A percentile compares a stretch with the other conserved stretches of the same genome.
Evolutionary conservation across 2,888 invertebrate species (phyloP).

Genomic region (Leptopilina myrica): DNA sequence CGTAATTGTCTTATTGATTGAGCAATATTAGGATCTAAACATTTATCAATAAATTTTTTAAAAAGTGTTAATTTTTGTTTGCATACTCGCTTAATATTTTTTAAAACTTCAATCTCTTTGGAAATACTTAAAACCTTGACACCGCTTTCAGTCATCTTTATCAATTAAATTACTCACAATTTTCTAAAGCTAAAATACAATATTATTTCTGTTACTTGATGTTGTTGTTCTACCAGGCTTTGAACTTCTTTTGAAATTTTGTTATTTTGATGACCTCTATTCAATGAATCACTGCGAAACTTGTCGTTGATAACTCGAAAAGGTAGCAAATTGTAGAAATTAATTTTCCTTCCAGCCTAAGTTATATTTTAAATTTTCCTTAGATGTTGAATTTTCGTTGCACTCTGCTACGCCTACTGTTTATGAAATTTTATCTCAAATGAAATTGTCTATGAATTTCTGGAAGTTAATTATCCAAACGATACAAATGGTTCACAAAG

Average conservation of each 20-base stretch:
- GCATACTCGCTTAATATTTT: background rate
- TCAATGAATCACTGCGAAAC: background rate
- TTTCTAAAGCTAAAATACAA: background rate
- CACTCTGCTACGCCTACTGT: background rate
- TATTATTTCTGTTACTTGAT: background rate
- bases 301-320: background rate
- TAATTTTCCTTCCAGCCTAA: background rate
- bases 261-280: background rate
- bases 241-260: background rate
- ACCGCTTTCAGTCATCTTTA: too few relatives aligned
- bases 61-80: constrained; percentile 1
- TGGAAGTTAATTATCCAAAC: background rate
- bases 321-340: background rate
- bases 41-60: constrained; percentile 17
- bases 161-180: background rate
- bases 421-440: background rate
- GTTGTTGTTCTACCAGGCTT: background rate
- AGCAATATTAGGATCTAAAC: background rate
- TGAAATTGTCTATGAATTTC: background rate
- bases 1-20: background rate
- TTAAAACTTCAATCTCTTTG: background rate
- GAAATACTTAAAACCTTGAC: background rate
- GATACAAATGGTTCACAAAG: background rate
- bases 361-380: background rate
- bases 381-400: background rate